Evolutionary conservation across 1,140 invertebrate genomes (phyloP).

Genomic region (Pollicipes pollicipes): DNA sequence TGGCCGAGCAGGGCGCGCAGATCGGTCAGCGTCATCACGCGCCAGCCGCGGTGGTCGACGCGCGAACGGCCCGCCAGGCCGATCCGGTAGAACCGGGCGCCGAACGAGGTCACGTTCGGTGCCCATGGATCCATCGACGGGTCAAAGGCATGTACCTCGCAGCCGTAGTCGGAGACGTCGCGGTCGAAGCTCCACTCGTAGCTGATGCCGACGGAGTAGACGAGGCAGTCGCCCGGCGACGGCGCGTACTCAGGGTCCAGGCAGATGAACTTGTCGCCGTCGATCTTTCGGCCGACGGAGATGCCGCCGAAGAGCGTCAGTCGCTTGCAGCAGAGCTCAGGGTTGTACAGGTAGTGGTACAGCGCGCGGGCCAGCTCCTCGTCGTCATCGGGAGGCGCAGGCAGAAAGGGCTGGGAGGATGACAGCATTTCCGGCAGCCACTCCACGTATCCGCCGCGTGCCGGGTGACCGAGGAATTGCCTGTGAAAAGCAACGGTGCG

Average conservation of each 20-base stretch:
- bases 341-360: neutral
- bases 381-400: too few relatives aligned
- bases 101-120: neutral
- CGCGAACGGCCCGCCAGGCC: neutral
- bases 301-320: neutral
- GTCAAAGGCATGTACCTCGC: constrained; percentile 17
- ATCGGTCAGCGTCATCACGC: neutral
- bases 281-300: neutral
- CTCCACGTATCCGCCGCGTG: too few relatives aligned
- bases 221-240: constrained; percentile 10
- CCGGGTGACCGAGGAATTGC: too few relatives aligned
- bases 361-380: neutral
- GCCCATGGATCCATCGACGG: neutral
- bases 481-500: too few relatives aligned
- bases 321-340: neutral
- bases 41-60: neutral
- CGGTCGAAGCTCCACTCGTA: constrained; percentile 22
- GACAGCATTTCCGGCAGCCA: too few relatives aligned
- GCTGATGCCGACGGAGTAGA: constrained; percentile 20
- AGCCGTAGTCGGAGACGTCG: constrained; percentile 16
- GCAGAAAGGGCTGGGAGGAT: too few relatives aligned
- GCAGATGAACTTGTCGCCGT: constrained; percentile 14
- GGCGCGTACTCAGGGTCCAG: constrained; percentile 10
- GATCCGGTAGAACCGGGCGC: neutral
- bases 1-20: neutral